Conservation (phyloP, 92 coral and sea anemone genomes). For the Nematostella vectensis region DNA sequence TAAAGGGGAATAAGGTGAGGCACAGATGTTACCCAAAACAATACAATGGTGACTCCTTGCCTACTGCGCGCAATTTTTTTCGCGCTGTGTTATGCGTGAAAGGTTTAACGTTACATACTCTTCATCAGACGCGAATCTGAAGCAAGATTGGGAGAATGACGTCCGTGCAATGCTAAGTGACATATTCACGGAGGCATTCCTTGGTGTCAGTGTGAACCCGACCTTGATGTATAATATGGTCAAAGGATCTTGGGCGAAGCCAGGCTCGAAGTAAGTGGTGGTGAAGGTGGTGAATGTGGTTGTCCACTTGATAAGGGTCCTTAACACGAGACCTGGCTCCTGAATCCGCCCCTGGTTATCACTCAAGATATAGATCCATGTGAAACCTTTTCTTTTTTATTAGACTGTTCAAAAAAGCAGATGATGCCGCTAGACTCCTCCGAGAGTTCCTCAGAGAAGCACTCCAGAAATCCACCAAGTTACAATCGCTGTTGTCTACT, state of each 20-base stretch:
- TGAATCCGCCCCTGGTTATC: too few relatives aligned
- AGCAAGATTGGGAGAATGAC: constrained; percentile 48
- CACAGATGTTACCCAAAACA: constrained; percentile 19
- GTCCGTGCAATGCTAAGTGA: constrained; percentile 54
- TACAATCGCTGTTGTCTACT: constrained; percentile 22
- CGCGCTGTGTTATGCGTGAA: too few relatives aligned
- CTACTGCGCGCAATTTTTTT: neutral
- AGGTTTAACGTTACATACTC: too few relatives aligned
- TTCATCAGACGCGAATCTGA: constrained; percentile 10
- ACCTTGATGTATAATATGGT: constrained; percentile 31
- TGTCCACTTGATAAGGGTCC: too few relatives aligned
- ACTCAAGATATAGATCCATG: too few relatives aligned
- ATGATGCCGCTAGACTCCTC: neutral
- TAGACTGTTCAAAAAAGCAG: neutral
- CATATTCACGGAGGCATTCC: constrained; percentile 60
- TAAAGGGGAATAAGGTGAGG: too few relatives aligned
- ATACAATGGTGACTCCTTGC: constrained; percentile 36
- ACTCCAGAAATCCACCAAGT: constrained; percentile 27
- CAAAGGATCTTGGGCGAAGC: constrained; percentile 62
- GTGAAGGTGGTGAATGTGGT: neutral
- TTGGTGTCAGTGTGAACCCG: constrained; percentile 52
- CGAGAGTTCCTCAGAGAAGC: constrained; percentile 26
- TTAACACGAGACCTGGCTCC: too few relatives aligned
- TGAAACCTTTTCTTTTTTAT: neutral
- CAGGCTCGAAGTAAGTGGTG: constrained; percentile 53